Percentiles rank a stretch among this genome's conserved stretches.
Evolutionary conservation across 2,888 invertebrate genomes (phyloP).

Genomic region (Oligia latruncula): DNA sequence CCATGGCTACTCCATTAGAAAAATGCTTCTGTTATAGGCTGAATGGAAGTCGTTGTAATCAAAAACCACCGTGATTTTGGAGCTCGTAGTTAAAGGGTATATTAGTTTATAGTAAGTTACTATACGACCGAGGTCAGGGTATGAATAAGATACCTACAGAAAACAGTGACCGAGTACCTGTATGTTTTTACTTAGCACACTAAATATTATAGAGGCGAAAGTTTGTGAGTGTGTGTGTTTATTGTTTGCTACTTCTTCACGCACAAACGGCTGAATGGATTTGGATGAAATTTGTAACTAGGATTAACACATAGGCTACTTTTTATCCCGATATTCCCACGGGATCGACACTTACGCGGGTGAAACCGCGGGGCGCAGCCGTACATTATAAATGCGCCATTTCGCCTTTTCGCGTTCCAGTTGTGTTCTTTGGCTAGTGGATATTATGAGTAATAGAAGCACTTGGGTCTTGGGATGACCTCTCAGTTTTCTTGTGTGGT

Average conservation of each 20-base stretch:
- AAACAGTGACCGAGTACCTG: background rate
- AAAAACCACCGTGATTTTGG: slow-evolving; percentile 11
- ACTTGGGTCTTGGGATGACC: background rate
- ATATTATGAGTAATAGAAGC: background rate
- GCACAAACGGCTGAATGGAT: too few relatives aligned
- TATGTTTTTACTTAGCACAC: background rate
- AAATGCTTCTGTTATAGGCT: slow-evolving; percentile 36
- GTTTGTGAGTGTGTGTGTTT: too few relatives aligned
- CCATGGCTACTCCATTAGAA: slow-evolving; percentile 28
- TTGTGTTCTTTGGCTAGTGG: too few relatives aligned
- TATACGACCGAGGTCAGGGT: slow-evolving; percentile 2
- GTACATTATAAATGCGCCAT: background rate
- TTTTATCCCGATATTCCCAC: too few relatives aligned
- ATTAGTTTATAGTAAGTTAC: background rate
- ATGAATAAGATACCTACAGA: slow-evolving; percentile 11
- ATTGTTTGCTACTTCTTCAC: too few relatives aligned
- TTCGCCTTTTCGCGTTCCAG: background rate
- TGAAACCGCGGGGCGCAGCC: too few relatives aligned
- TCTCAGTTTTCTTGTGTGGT: background rate
- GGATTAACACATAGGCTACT: too few relatives aligned
- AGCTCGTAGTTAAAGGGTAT: slow-evolving; percentile 45
- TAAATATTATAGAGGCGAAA: too few relatives aligned
- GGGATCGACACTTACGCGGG: too few relatives aligned
- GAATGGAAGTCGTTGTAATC: slow-evolving; percentile 51
- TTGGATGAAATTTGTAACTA: too few relatives aligned